Base-by-base conservation (phyloP, 2,888 invertebrate species). In the Cylindroiulus punctatus region DNA sequence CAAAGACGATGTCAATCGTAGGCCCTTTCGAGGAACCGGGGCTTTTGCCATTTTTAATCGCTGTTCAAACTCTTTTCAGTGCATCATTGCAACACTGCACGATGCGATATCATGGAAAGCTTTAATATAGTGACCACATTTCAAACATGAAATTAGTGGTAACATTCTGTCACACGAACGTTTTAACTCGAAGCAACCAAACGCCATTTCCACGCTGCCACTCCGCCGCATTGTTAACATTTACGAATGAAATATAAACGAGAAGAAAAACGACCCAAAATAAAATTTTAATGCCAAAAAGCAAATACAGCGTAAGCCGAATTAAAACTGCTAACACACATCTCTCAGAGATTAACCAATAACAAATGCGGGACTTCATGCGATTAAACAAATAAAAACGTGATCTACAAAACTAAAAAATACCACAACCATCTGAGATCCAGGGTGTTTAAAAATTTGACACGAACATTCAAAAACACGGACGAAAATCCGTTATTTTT, bases 211-310 rank as follows among this genome's bases (percentile, higher is more conserved):
- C 57, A 52, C 17, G 10, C 10, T 17, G 19, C 14, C 17, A 52
- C 4, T 17, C 19, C 19, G 52, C 52, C 14, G 19, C 3, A 44
- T 14, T 44, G 44, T 12, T 0, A 47, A 19, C 47, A 17, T 17
- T 4, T 40, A 22, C 22, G 22, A 57, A 57, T 22, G 0, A 22
- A 22, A 57, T 22, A 57, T 57, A 22, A 22, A 57, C 57, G 47
- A 47, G 19, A 47, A 47, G 4, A 47, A 47, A 47, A 47, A 12
- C 14, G 22, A n/a, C 57, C 57, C 57, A 57, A 57, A 57, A 57
- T 57, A 22, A 57, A 22, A 57, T 57, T 57, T 57, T 57, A 57
- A 57, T 57, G 57, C 22, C 57, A 57, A 57, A 22, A 57, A 57
- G n/a, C n/a, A n/a, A 22, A 57, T 57, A 57, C 57, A 57, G 17